phyloP scores from a whole-genome alignment of 64 coral and sea anemone species.

The Montipora foliosa region DNA sequence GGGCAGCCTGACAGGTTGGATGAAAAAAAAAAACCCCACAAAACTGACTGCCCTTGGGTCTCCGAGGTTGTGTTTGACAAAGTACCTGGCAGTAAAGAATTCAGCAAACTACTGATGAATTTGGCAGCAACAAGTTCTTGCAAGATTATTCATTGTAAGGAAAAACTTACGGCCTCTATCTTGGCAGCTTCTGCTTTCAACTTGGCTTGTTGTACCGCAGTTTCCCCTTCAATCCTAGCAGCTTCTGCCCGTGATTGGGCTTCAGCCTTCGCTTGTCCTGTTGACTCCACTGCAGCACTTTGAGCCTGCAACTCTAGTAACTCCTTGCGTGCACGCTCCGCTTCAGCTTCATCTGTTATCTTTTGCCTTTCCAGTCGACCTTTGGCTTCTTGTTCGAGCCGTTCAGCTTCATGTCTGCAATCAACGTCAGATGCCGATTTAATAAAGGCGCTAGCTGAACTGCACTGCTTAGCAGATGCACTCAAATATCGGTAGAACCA shows the following conservation, averaged over 20 bases:
- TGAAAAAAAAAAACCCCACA: too few relatives aligned
- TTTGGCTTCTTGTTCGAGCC: conserved; percentile 96
- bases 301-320: conserved; percentile 91
- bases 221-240: conserved; percentile 93
- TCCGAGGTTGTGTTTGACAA: too few relatives aligned
- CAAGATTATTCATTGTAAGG: too few relatives aligned
- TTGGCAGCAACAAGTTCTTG: too few relatives aligned
- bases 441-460: too few relatives aligned
- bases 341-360: conserved; percentile 96
- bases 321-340: conserved; percentile 87
- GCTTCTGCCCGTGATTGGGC: conserved; percentile 97
- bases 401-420: conserved; percentile 94
- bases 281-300: conserved; percentile 97
- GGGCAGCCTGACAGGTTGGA: too few relatives aligned
- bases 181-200: conserved; percentile 95
- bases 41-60: too few relatives aligned
- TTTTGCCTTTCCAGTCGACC: conserved; percentile 97
- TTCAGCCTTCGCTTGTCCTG: conserved; percentile 97
- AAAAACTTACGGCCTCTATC: conserved; percentile 93
- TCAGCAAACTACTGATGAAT: too few relatives aligned
- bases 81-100: too few relatives aligned
- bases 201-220: conserved; percentile 96
- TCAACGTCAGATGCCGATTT: background rate
- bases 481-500: too few relatives aligned
- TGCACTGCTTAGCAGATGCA: too few relatives aligned